Evolutionary conservation across 2,888 invertebrate genomes (phyloP).

Genomic region (Amaurobius ferox): DNA sequence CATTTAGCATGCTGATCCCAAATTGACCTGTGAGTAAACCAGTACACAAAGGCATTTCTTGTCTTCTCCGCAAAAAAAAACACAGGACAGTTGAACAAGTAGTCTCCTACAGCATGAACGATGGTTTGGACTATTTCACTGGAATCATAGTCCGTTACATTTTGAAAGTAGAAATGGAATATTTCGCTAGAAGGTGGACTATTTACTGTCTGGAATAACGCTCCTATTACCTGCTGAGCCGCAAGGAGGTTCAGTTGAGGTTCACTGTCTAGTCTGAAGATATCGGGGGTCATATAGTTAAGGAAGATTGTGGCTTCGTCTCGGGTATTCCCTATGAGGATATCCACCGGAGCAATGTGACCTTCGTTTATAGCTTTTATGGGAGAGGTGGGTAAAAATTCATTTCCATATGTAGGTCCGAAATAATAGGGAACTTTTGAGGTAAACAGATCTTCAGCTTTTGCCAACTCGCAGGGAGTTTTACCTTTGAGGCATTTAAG

Average conservation of each 20-base stretch:
- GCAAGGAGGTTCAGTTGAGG: background rate
- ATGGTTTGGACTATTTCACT: slow-evolving; percentile 6
- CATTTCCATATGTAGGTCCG: slow-evolving; percentile 39
- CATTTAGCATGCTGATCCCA: slow-evolving; percentile 14
- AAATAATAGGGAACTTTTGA: slow-evolving; percentile 74
- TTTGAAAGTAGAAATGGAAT: slow-evolving; percentile 28
- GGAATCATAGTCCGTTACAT: background rate
- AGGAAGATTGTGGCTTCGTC: slow-evolving; percentile 66
- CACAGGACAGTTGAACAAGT: slow-evolving; percentile 32
- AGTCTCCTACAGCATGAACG: slow-evolving; percentile 46
- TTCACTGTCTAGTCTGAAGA: slow-evolving; percentile 18
- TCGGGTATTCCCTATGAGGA: slow-evolving; percentile 48
- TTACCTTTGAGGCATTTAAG: slow-evolving; percentile 70
- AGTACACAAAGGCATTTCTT: slow-evolving; percentile 30
- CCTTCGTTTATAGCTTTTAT: slow-evolving; percentile 32
- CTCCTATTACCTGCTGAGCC: background rate
- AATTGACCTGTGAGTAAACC: slow-evolving; percentile 36
- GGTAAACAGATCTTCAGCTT: slow-evolving; percentile 71
- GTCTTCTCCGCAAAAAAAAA: slow-evolving; percentile 47
- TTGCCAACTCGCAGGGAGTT: slow-evolving; percentile 53
- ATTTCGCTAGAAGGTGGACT: background rate
- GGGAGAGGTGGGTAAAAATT: slow-evolving; percentile 58
- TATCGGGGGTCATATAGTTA: slow-evolving; percentile 26
- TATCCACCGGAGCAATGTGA: slow-evolving; percentile 28
- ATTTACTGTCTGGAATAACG: background rate